Conservation (phyloP, 2,113 vertebrate species). For the Ochotona curzoniae region DNA sequence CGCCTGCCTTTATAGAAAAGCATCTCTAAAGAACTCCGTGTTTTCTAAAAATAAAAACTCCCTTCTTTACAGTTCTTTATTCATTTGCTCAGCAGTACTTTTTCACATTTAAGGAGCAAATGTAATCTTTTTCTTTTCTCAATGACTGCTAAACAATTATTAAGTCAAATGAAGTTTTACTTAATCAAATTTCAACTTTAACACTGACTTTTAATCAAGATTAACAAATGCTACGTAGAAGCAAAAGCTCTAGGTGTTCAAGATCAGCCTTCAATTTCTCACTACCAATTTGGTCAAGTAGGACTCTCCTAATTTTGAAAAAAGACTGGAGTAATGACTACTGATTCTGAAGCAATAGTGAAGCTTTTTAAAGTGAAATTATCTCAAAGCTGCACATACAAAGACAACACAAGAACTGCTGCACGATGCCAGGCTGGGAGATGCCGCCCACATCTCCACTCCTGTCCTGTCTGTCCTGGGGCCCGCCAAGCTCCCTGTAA, state of each 20-base stretch:
- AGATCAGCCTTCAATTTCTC: neutral
- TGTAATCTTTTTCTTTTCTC: neutral
- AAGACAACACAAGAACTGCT: neutral
- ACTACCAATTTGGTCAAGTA: conserved; percentile 10
- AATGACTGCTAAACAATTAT: neutral
- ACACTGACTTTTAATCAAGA: conserved; percentile 4
- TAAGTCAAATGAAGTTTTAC: conserved; percentile 39
- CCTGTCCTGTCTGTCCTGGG: neutral
- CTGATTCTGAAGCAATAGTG: conserved; percentile 26
- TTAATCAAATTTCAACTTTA: conserved; percentile 48
- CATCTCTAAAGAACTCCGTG: neutral
- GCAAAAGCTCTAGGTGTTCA: conserved; percentile 22
- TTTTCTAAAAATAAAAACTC: conserved; percentile 48
- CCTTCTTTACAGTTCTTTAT: conserved; percentile 28
- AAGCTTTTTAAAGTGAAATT: conserved; percentile 25
- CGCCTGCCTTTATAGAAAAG: conserved; percentile 39
- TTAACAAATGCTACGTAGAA: conserved; percentile 27
- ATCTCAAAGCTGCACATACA: neutral
- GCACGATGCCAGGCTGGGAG: neutral
- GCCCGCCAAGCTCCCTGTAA: neutral
- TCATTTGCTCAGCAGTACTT: conserved; percentile 27
- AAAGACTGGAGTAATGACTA: neutral
- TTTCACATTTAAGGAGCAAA: conserved; percentile 48
- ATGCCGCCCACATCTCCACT: neutral
- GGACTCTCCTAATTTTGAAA: neutral